phyloP scores from a whole-genome alignment of 2,888 invertebrate species.

The Linnaemya vulpina region DNA sequence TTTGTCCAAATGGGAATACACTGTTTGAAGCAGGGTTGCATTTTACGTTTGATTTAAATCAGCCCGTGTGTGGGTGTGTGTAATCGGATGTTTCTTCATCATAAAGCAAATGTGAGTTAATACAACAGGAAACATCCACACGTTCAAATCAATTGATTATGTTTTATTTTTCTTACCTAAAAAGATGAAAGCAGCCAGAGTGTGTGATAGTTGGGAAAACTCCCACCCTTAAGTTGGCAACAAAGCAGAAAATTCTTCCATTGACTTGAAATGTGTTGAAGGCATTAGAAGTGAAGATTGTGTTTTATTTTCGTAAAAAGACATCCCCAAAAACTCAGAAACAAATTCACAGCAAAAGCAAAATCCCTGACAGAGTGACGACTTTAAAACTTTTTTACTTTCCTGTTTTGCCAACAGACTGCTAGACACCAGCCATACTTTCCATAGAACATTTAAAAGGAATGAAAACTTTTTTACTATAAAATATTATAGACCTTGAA shows the following conservation, averaged over 20 bases:
- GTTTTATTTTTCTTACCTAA: constrained; percentile 52
- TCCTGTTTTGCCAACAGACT: constrained; percentile 6
- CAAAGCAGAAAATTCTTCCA: constrained; percentile 12
- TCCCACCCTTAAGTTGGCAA: constrained; percentile 28
- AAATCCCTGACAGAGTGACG: constrained; percentile 6
- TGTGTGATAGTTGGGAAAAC: constrained; percentile 16
- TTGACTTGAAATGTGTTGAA: constrained; percentile 49
- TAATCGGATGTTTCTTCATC: constrained; percentile 28
- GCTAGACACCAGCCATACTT: constrained; percentile 9
- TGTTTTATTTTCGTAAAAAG: constrained; percentile 4
- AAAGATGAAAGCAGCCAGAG: not conserved
- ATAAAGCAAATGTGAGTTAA: constrained; percentile 47
- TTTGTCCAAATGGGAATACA: constrained; percentile 29
- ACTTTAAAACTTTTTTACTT: not conserved
- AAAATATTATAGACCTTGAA: constrained; percentile 67
- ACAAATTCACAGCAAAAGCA: not conserved
- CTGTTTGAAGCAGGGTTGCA: constrained; percentile 55
- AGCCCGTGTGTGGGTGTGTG: not conserved
- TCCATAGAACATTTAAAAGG: constrained; percentile 27
- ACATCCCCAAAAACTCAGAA: constrained; percentile 1
- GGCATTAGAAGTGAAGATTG: constrained; percentile 23
- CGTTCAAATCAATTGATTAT: constrained; percentile 63
- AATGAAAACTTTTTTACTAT: constrained; percentile 11
- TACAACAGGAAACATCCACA: constrained; percentile 46
- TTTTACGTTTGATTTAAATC: constrained; percentile 28